phyloP scores from a whole-genome alignment of 2,113 vertebrate species.

The Lycocorax pyrrhopterus region DNA sequence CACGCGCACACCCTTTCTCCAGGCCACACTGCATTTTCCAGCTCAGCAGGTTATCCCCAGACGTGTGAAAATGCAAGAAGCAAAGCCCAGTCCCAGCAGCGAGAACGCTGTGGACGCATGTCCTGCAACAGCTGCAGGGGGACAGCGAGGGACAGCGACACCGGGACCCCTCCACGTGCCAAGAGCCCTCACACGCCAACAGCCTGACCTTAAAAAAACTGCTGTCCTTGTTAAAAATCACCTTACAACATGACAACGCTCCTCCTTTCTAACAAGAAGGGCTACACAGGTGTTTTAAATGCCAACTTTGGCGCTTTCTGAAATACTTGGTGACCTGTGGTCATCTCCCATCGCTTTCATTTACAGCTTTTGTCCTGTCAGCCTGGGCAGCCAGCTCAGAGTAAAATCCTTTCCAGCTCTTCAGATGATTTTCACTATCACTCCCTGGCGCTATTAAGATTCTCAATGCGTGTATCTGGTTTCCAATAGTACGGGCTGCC shows the following conservation, averaged over 20 bases:
- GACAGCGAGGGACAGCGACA: neutral
- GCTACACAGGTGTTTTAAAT: neutral
- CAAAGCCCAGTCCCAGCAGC: neutral
- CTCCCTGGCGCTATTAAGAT: neutral
- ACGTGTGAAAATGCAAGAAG: accelerated
- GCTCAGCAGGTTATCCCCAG: neutral
- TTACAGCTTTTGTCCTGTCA: neutral
- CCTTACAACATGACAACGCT: neutral
- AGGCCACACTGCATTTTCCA: neutral
- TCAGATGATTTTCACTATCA: neutral
- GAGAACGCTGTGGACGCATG: accelerated
- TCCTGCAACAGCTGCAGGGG: neutral
- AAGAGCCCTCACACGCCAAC: neutral
- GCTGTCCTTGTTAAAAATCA: neutral
- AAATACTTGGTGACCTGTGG: neutral
- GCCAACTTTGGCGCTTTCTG: neutral
- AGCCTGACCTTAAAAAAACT: neutral
- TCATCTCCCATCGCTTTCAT: neutral
- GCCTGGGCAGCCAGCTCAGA: neutral
- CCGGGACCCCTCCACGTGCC: accelerated
- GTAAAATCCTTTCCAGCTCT: neutral
- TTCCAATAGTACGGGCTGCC: conserved; percentile 61
- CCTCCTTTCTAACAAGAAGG: neutral
- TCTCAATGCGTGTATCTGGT: conserved; percentile 24
- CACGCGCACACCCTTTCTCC: neutral